Percentiles rank a stretch among this genome's conserved stretches.
Evolutionary conservation across 2,113 vertebrate species (phyloP).

Genomic region (Uropsilus gracilis): DNA sequence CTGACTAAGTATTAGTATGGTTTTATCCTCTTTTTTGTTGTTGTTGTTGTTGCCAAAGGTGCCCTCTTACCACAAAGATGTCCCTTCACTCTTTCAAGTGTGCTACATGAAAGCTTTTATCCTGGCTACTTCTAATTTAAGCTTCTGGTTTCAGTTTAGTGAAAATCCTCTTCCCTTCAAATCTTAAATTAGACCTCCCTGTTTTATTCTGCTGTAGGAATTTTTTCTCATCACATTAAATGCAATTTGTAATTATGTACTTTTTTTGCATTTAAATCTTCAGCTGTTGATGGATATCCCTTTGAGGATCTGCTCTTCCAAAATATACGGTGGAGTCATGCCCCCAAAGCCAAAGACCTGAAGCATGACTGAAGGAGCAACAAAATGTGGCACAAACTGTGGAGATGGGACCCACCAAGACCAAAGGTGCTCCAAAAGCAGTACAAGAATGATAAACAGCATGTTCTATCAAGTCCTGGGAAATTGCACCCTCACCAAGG

Average conservation of each 20-base stretch:
- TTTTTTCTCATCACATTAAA: slow-evolving; percentile 12
- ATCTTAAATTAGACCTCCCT: neutral
- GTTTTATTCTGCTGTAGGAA: neutral
- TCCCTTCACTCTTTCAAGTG: neutral
- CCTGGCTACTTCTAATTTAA: neutral
- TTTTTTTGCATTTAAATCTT: neutral
- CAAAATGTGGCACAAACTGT: too few species aligned
- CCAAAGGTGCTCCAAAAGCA: too few species aligned
- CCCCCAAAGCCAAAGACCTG: too few species aligned
- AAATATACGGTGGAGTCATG: too few species aligned
- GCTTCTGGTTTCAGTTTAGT: neutral
- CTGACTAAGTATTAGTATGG: neutral
- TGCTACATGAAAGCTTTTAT: neutral
- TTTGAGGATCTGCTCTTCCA: too few species aligned
- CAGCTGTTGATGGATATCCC: too few species aligned
- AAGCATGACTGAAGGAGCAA: too few species aligned
- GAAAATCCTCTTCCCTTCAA: neutral
- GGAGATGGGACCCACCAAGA: too few species aligned
- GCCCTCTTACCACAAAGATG: neutral
- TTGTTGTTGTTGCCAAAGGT: neutral
- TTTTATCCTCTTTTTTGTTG: neutral
- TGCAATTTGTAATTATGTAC: neutral
- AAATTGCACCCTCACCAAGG: too few species aligned
- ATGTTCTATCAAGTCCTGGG: too few species aligned
- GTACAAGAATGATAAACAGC: too few species aligned